These are phyloP conservation scores for Acropora yongei DNA, from an alignment of 64 coral and sea anemone species.

Conservation along the genomic window DNA sequence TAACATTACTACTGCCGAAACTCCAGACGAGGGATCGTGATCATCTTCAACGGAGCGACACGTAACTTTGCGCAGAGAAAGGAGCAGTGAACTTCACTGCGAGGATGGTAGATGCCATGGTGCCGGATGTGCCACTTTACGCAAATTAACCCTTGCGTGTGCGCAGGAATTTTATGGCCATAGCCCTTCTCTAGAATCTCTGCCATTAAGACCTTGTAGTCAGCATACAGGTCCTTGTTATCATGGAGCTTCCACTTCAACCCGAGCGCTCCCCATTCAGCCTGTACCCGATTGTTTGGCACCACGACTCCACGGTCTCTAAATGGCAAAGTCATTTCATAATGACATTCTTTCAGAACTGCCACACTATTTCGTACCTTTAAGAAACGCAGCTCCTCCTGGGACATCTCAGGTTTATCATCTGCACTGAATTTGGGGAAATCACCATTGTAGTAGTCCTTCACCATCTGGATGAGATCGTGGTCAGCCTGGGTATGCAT, in stretches of 20 bases:
- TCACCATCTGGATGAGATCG: slow-evolving; percentile 30
- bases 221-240: background rate
- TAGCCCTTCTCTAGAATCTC: slow-evolving; percentile 62
- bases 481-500: background rate
- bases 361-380: background rate
- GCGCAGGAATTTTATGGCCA: slow-evolving; percentile 32
- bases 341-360: background rate
- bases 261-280: background rate
- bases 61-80: slow-evolving; percentile 32
- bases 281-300: background rate
- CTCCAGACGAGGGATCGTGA: no score
- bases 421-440: background rate
- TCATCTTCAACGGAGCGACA: slow-evolving; percentile 36
- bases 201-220: slow-evolving; percentile 33
- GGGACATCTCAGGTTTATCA: slow-evolving; percentile 2
- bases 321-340: background rate
- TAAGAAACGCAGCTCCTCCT: slow-evolving; percentile 37
- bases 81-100: slow-evolving; percentile 38
- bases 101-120: slow-evolving; percentile 50
- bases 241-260: background rate
- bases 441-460: slow-evolving; percentile 25
- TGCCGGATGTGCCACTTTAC: slow-evolving; percentile 63
- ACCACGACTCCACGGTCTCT: background rate
- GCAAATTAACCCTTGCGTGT: slow-evolving; percentile 30
- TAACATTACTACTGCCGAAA: no score